Conservation (phyloP, 2,113 vertebrate genomes). For the Ibidorhyncha struthersii region DNA sequence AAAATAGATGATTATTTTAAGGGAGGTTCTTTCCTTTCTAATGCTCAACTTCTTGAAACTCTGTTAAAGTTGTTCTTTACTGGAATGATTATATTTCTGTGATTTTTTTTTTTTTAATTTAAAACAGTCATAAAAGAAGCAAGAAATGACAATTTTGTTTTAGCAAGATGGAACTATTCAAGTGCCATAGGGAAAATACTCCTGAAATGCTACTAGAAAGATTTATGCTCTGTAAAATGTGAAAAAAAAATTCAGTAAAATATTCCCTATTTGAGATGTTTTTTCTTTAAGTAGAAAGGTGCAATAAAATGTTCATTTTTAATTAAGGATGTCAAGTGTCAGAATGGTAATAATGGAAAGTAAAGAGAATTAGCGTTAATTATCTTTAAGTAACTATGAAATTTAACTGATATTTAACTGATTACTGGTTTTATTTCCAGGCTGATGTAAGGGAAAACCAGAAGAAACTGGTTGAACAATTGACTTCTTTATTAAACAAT, state of each 20-base stretch:
- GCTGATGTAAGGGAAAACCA: constrained; percentile 86
- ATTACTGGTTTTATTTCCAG: constrained; percentile 70
- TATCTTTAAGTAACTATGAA: not conserved
- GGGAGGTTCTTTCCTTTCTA: not conserved
- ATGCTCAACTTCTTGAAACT: not conserved
- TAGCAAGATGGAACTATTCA: not conserved
- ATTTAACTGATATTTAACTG: not conserved
- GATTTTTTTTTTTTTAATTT: not conserved
- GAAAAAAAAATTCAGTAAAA: too few species aligned
- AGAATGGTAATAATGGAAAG: not conserved
- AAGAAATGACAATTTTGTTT: not conserved
- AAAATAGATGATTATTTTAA: not conserved
- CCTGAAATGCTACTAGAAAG: not conserved
- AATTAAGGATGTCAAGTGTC: not conserved
- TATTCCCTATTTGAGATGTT: not conserved
- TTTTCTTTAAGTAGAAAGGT: not conserved
- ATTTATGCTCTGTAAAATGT: not conserved
- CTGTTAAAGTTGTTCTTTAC: not conserved
- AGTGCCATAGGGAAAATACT: not conserved
- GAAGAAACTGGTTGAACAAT: constrained; percentile 86
- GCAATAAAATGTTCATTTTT: not conserved
- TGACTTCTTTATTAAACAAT: constrained; percentile 82
- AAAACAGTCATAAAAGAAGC: not conserved
- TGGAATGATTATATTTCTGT: not conserved
- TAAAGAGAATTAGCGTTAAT: not conserved